phyloP scores from a whole-genome alignment of 2,797 vertebrate species.

The Chromis chromis region DNA sequence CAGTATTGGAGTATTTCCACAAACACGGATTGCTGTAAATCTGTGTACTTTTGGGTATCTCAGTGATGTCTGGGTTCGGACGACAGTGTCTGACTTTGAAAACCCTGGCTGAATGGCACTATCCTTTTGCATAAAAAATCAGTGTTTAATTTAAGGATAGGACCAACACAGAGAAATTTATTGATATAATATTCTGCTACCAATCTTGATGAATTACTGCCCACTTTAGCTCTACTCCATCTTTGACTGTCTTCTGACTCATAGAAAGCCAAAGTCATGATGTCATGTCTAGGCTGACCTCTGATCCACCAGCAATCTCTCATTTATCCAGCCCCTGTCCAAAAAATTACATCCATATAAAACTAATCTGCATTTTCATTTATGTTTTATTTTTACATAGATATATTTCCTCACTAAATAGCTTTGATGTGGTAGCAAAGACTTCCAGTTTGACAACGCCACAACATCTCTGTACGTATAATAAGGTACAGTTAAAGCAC shows the following conservation, averaged over 20 bases:
- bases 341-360: no score
- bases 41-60: background rate
- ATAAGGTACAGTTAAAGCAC: no score
- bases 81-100: background rate
- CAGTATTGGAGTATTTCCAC: background rate
- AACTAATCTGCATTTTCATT: no score
- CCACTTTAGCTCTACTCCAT: constrained; percentile 8
- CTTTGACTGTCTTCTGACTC: background rate
- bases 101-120: background rate
- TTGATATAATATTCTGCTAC: background rate
- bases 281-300: background rate
- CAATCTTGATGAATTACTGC: constrained; percentile 14
- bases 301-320: background rate
- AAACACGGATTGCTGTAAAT: constrained; percentile 2
- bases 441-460: no score
- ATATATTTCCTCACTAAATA: no score
- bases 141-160: constrained; percentile 11
- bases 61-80: background rate
- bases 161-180: constrained; percentile 2
- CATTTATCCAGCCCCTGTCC: background rate
- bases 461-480: no score
- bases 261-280: background rate
- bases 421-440: no score
- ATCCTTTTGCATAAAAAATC: background rate
- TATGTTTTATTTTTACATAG: no score